These are phyloP conservation scores for Adelges cooleyi DNA, from an alignment of 1,140 invertebrate species.

Conservation along the genomic window DNA sequence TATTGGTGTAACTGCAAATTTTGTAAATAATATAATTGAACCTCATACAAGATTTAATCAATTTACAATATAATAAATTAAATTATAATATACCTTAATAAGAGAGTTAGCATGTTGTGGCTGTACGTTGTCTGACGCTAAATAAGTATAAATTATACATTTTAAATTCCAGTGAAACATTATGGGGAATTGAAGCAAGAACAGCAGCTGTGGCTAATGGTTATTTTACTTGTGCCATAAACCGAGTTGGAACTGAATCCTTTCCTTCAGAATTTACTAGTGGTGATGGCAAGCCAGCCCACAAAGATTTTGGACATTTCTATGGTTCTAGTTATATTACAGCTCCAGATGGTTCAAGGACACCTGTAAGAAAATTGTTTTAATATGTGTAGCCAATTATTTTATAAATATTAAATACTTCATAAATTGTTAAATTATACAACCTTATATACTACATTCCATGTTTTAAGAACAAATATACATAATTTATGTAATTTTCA, in stretches of 20 bases:
- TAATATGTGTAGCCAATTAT: constrained; percentile 15
- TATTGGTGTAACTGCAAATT: too few species aligned
- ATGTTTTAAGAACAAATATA: too few species aligned
- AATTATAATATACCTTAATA: too few species aligned
- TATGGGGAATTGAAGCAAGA: constrained; percentile 92
- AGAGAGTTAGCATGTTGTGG: too few species aligned
- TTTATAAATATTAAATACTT: not conserved
- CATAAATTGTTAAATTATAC: too few species aligned
- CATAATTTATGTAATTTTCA: too few species aligned
- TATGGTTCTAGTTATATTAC: constrained; percentile 94
- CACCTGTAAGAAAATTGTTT: constrained; percentile 50
- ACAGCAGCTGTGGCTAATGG: constrained; percentile 95
- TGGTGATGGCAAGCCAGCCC: constrained; percentile 79
- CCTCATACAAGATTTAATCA: too few species aligned
- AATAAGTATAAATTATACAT: not conserved
- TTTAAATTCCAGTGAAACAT: constrained; percentile 68
- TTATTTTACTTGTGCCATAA: constrained; percentile 89
- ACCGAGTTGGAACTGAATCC: constrained; percentile 86
- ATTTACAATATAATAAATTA: too few species aligned
- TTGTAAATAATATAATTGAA: too few species aligned
- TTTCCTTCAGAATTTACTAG: constrained; percentile 92
- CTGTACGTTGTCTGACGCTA: too few species aligned
- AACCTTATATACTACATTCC: too few species aligned
- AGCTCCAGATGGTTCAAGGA: constrained; percentile 84
- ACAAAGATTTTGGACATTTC: constrained; percentile 92